Percentiles rank a stretch among this genome's conserved stretches.
phyloP scores from a whole-genome alignment of 2,888 invertebrate species.

The Germaria angustata region DNA sequence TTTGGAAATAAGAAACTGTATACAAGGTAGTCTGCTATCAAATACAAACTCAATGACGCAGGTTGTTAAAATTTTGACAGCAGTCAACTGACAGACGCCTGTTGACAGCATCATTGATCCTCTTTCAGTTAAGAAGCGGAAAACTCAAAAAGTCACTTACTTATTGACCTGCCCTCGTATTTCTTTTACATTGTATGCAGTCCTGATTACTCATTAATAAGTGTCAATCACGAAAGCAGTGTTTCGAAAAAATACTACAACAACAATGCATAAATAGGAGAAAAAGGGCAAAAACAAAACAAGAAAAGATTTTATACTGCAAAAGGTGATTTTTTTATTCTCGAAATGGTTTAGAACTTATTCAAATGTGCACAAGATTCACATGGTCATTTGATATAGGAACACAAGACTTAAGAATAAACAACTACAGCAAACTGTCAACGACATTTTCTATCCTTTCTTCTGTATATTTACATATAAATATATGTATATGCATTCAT shows the following conservation, averaged over 20 bases:
- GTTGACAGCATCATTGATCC: too few relatives aligned
- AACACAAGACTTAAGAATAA: neutral
- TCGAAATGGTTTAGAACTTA: neutral
- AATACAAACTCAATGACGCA: too few relatives aligned
- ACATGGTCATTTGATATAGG: conserved; percentile 49
- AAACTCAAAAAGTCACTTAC: too few relatives aligned
- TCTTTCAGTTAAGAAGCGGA: too few relatives aligned
- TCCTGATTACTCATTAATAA: conserved; percentile 22
- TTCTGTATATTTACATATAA: neutral
- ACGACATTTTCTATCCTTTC: conserved; percentile 6
- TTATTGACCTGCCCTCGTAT: too few relatives aligned
- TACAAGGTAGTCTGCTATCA: too few relatives aligned
- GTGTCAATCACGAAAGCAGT: conserved; percentile 49
- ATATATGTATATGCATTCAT: neutral
- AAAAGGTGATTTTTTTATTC: conserved; percentile 7
- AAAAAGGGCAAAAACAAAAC: neutral
- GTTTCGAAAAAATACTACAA: conserved; percentile 30
- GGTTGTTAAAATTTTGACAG: too few relatives aligned
- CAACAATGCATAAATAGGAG: too few relatives aligned
- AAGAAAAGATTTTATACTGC: neutral
- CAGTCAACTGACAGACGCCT: too few relatives aligned
- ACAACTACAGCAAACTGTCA: conserved; percentile 12
- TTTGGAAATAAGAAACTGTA: too few relatives aligned
- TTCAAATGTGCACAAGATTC: conserved; percentile 16
- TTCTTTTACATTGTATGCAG: conserved; percentile 34